Conservation (phyloP, 2,797 vertebrate genomes). For the Lacerta bilineata region DNA sequence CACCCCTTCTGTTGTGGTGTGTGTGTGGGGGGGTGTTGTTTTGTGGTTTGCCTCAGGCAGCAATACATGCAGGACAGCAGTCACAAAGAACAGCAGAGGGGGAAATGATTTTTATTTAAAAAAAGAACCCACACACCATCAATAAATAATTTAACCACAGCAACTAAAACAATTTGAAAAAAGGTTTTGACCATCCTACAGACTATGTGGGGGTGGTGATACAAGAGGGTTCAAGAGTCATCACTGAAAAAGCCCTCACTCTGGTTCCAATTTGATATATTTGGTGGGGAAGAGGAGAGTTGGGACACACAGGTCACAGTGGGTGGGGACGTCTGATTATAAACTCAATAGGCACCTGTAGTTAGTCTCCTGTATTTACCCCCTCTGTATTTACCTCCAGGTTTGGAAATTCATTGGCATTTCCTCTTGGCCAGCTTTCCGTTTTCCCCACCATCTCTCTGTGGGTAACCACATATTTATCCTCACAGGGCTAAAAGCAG, state of each 20-base stretch:
- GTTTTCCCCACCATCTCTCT: not conserved
- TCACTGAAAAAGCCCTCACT: not conserved
- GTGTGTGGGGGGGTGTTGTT: too few species aligned
- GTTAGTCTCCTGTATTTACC: not conserved
- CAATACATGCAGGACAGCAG: not conserved
- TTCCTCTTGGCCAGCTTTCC: not conserved
- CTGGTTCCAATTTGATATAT: not conserved
- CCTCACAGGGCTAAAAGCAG: not conserved
- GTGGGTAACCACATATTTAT: not conserved
- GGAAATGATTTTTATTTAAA: not conserved
- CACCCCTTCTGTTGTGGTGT: too few species aligned
- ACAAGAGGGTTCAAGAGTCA: not conserved
- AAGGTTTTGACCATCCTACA: not conserved
- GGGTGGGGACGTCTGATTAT: too few species aligned
- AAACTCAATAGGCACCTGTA: not conserved
- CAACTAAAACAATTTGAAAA: not conserved
- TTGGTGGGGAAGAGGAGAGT: not conserved
- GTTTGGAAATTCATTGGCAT: too few species aligned
- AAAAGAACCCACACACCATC: not conserved
- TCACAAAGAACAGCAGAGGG: not conserved
- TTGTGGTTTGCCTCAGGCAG: too few species aligned
- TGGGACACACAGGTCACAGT: too few species aligned
- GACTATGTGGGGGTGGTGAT: not conserved
- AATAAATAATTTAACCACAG: not conserved
- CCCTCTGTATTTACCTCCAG: too few species aligned